Evolutionary conservation across 2,888 invertebrate species (phyloP).

Genomic region (Sthenelais limicola): DNA sequence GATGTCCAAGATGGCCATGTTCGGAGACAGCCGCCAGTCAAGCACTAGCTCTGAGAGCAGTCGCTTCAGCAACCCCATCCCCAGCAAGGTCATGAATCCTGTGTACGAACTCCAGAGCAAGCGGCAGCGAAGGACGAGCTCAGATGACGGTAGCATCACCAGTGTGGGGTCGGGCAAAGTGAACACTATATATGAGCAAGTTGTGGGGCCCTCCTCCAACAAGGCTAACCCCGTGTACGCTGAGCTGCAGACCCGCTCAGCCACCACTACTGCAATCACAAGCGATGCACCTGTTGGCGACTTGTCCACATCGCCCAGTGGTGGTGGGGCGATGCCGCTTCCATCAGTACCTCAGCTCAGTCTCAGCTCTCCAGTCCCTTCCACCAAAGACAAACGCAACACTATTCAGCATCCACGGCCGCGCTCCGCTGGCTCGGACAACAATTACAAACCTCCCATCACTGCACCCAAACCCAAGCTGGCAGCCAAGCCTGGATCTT

Average conservation of each 20-base stretch:
- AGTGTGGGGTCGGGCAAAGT: conserved; percentile 15
- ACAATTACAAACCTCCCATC: conserved; percentile 33
- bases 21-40: conserved; percentile 24
- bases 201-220: conserved; percentile 3
- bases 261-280: no score
- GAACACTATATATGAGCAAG: conserved; percentile 10
- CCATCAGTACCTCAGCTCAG: background rate
- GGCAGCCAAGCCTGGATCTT: conserved; percentile 10
- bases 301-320: background rate
- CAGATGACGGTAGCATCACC: conserved; percentile 23
- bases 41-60: conserved; percentile 31
- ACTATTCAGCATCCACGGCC: no score
- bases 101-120: conserved; percentile 28
- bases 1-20: conserved; percentile 16
- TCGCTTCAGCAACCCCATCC: conserved; percentile 18
- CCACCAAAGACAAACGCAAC: background rate
- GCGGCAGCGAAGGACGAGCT: conserved; percentile 31
- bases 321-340: background rate
- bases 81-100: conserved; percentile 30
- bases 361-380: background rate
- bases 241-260: background rate
- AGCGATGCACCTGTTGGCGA: no score
- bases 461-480: conserved; percentile 33
- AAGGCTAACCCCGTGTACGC: conserved; percentile 14
- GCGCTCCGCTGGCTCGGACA: conserved; percentile 19